Evolutionary conservation across 2,113 vertebrate species (phyloP), one percentile per base, ranked within the genome.

Genomic region (Calidris pygmaea): DNA sequence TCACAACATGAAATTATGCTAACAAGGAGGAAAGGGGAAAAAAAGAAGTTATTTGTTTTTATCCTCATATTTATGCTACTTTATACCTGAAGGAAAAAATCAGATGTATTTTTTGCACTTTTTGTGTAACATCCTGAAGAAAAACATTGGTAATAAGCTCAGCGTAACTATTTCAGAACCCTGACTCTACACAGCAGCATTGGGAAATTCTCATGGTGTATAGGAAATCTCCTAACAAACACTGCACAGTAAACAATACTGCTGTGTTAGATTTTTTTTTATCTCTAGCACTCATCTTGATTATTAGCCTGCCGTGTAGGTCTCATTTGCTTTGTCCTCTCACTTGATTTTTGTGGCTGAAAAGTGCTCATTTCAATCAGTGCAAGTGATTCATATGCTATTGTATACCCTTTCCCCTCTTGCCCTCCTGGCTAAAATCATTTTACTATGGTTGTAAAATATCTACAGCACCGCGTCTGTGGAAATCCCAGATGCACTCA

Each of bases 181-280:
- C 39, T n/a, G 82, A 45, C 71, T 92, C 65, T 30, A 55, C 10
- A 21, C 34, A 73, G 62, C 39, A 65, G 41, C 47, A 43, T 4
- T 0, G 0, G 37, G 37, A 71, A 50, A 83, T 39, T 59, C 73
- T 85, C 14, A 5, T 0, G 0, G 52, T 3, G 4, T 34, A 12
- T 3, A 53, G 50, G 76, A 90, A 77, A 87, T 14, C 37, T 60
- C 60, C 56, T 60, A 63, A 39, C 26, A 45, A 59, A 88, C 52
- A 12, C 70, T 4, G 4, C 32, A 29, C 5, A 3, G 43, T 3
- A 43, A 62, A 37, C 12, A 3, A 15, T 13, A 66, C 60, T 2
- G 6, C 48, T 19, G 14, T 20, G 41, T 41, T 6, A n/a, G 22
- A 50, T 27, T 35, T 45, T 45, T n/a, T 45, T 48, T 76, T 41